Conservation (phyloP, 2,113 vertebrate species). For the Quiscalus mexicanus region DNA sequence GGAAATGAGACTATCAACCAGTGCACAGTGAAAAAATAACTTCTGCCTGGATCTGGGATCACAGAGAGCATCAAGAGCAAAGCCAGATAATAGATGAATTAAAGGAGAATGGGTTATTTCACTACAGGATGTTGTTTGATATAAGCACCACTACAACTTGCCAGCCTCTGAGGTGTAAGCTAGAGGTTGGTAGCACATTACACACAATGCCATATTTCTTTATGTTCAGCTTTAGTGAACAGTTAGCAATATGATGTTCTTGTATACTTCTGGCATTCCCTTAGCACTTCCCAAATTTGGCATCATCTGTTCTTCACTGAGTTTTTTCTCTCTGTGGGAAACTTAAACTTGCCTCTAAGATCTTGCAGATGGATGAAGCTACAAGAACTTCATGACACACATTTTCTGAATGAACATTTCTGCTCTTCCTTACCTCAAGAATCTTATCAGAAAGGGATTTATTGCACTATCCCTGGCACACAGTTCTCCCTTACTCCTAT, state of each 20-base stretch:
- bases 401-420: background rate
- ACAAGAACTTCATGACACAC: background rate
- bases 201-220: background rate
- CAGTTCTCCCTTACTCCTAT: background rate
- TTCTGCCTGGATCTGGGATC: background rate
- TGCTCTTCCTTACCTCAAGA: background rate
- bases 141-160: background rate
- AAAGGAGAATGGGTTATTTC: background rate
- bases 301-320: background rate
- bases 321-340: background rate
- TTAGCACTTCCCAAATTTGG: background rate
- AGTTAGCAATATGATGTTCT: background rate
- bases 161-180: background rate
- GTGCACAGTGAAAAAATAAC: background rate
- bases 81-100: background rate
- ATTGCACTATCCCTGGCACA: background rate
- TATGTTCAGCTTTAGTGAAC: conserved; percentile 10
- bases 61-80: background rate
- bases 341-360: conserved; percentile 3
- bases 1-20: background rate
- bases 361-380: background rate
- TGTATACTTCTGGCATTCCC: background rate
- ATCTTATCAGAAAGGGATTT: background rate
- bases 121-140: background rate
- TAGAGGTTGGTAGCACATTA: background rate